Evolutionary conservation across 2,113 vertebrate species (phyloP).

Genomic region (Notiomystis cincta): DNA sequence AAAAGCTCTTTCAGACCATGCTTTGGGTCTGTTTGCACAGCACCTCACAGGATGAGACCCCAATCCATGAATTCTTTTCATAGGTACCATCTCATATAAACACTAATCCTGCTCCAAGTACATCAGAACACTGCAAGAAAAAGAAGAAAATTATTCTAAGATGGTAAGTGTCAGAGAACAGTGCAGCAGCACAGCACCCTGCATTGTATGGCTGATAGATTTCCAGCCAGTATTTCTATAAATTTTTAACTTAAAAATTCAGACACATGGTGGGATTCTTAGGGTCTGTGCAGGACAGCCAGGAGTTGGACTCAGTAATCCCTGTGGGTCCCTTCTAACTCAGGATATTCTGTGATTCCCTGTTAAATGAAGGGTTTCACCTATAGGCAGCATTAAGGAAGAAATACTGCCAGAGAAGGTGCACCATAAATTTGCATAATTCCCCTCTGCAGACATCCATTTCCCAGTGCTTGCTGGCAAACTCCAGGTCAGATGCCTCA

Average conservation of each 20-base stretch:
- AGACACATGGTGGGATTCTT: background rate
- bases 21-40: background rate
- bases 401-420: background rate
- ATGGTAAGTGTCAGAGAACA: background rate
- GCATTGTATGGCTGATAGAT: background rate
- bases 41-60: background rate
- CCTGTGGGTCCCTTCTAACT: background rate
- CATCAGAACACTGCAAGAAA: background rate
- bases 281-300: too few species aligned
- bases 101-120: background rate
- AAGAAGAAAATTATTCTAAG: background rate
- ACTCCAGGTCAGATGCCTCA: background rate
- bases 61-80: background rate
- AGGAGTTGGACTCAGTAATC: background rate
- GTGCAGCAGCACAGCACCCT: background rate
- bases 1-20: background rate
- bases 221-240: background rate
- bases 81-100: background rate
- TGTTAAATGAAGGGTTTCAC: background rate
- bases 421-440: background rate
- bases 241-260: background rate
- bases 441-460: background rate
- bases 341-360: background rate
- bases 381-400: background rate
- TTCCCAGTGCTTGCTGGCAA: background rate